Evolutionary conservation across 2,113 vertebrate genomes (phyloP).

Genomic region (Physeter macrocephalus): DNA sequence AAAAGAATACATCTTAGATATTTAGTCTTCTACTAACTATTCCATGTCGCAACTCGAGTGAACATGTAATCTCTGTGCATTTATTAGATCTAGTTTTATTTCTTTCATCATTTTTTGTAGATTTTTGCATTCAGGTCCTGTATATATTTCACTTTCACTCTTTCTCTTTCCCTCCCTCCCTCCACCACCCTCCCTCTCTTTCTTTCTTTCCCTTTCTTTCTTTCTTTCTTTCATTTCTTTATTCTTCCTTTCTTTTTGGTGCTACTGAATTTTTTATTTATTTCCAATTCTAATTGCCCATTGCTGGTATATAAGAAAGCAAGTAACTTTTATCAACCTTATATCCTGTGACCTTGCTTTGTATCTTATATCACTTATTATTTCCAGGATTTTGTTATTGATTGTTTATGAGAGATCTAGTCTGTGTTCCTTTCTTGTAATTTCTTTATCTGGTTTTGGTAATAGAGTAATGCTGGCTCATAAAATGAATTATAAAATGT

Average conservation of each 20-base stretch:
- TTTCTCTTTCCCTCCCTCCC: background rate
- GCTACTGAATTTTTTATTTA: background rate
- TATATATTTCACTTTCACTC: background rate
- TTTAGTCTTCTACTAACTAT: background rate
- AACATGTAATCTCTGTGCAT: background rate
- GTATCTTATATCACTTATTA: background rate
- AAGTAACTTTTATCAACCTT: background rate
- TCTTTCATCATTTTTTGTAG: background rate
- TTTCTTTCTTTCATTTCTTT: background rate
- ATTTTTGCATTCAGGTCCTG: background rate
- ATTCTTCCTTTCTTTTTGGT: background rate
- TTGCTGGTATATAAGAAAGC: background rate
- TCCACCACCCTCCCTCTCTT: background rate
- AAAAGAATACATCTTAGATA: background rate
- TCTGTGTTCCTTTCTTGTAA: background rate
- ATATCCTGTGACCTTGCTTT: background rate
- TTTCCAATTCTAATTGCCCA: background rate
- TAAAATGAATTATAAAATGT: background rate
- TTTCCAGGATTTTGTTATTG: background rate
- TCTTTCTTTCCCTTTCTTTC: background rate
- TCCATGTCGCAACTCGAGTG: background rate
- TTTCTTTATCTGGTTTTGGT: background rate
- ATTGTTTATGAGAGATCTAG: background rate
- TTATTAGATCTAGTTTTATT: background rate
- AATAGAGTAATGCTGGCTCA: background rate